These are phyloP conservation scores for Congeria kusceri DNA, from an alignment of 2,888 invertebrate species.

Conservation along the genomic window DNA sequence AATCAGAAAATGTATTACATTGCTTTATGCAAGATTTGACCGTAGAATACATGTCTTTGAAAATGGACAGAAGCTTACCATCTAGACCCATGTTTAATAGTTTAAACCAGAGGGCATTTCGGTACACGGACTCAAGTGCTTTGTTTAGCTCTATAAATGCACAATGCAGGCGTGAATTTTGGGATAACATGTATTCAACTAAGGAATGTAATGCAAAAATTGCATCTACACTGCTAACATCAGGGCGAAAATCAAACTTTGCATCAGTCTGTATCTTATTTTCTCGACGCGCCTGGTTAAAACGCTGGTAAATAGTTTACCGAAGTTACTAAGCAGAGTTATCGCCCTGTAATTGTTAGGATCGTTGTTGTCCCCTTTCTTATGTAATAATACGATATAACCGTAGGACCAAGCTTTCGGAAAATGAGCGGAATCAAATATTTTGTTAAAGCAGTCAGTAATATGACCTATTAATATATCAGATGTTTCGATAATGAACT, in stretches of 20 bases:
- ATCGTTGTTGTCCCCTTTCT: constrained; percentile 3
- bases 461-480: constrained; percentile 7
- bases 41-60: constrained; percentile 18
- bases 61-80: constrained; percentile 10
- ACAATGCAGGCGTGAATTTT: constrained; percentile 3
- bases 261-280: neutral
- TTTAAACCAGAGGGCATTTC: constrained; percentile 16
- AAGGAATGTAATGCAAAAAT: constrained; percentile 4
- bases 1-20: constrained; percentile 1
- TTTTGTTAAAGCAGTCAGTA: constrained; percentile 11
- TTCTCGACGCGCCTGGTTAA: neutral
- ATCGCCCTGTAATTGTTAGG: neutral
- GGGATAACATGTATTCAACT: neutral
- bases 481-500: neutral
- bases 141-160: constrained; percentile 28
- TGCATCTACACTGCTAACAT: neutral
- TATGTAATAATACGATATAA: constrained; percentile 1
- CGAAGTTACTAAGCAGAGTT: neutral
- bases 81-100: constrained; percentile 6
- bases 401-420: constrained; percentile 4
- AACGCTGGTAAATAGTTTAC: neutral
- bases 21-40: constrained; percentile 17
- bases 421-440: constrained; percentile 3
- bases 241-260: neutral
- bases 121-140: constrained; percentile 11